Base-by-base conservation (phyloP, 2,113 vertebrate species). In the Syngnathoides biaculeatus region DNA sequence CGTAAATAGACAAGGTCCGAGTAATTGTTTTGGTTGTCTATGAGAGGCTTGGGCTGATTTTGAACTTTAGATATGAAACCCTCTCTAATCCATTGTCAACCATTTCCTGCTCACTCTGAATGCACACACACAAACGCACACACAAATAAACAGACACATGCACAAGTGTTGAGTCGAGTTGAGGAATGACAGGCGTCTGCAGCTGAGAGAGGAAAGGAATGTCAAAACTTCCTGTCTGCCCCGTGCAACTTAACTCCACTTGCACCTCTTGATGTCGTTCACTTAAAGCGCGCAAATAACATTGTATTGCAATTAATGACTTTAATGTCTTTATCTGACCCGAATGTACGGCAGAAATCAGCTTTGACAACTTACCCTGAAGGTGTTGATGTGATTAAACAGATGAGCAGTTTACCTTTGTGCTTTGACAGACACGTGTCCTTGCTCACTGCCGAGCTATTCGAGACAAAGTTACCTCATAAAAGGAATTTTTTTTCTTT, bases 181-280 rank as follows among this genome's bases (percentile, higher is more conserved):
- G 91, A 92, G 91, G 93, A 95, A 93, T 94, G 95, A 94, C 94
- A 96, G 94, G 93, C 92, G 91, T 92, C 93, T 92, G 93, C 92
- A 91, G 92, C 93, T 94, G 94, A 92, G 93, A 93, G 92, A 84
- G 86, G 87, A 43, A 62, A 93, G 90, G 93, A 93, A 93, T 92
- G 93, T 90, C 91, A 92, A 92, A 92, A 91, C 93, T 94, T 95
- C 93, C 90, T 87, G 89, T 91, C 93, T 92, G 92, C 92, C 92
- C 91, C 92, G 17, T 48, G 45, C 63, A 50, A 42, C 67, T 69
- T 47, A 70, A 67, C 64, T 63, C 43, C 67, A 74, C 55, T 69
- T 70, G 71, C 57, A 52, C 58, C 64, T 71, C 73, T 76, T 78
- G 65, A 53, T 52, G 48, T 52, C 20, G 48, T 52, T 20, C 20